These are phyloP conservation scores for Xiphias gladius DNA, from an alignment of 2,113 vertebrate species.

Conservation along the genomic window DNA sequence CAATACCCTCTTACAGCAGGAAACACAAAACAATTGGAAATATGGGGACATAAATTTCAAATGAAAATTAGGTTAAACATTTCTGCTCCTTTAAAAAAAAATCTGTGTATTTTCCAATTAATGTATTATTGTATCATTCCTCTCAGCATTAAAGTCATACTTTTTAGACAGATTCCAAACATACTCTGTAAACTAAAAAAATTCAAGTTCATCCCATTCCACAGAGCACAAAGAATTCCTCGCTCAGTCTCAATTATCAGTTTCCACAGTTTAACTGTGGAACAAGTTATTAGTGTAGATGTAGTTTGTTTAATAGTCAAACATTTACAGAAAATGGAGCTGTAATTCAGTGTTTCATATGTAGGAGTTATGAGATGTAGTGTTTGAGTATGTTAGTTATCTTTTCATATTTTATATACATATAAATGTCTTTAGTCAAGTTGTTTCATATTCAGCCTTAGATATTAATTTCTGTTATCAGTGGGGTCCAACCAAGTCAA, in stretches of 20 bases:
- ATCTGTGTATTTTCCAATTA: neutral
- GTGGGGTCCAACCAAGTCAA: neutral
- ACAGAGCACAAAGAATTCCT: neutral
- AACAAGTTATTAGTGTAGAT: slow-evolving; percentile 4
- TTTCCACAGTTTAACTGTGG: neutral
- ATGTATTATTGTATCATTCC: neutral
- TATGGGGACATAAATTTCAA: neutral
- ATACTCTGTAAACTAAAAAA: neutral
- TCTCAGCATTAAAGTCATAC: slow-evolving; percentile 11
- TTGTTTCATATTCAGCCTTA: slow-evolving; percentile 8
- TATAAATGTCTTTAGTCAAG: neutral
- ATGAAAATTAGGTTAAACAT: neutral
- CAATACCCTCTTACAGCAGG: neutral
- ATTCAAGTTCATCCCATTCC: neutral
- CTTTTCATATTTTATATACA: neutral
- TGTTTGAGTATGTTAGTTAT: neutral
- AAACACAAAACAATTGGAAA: neutral
- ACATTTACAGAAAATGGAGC: neutral
- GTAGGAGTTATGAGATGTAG: slow-evolving; percentile 10
- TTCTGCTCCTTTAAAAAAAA: neutral
- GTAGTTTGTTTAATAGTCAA: slow-evolving; percentile 1
- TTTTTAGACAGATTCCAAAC: neutral
- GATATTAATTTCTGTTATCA: neutral
- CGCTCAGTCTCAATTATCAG: neutral
- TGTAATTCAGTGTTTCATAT: slow-evolving; percentile 1